These are phyloP conservation scores for Cotesia congregata DNA, from an alignment of 2,888 invertebrate genomes.

Conservation along the genomic window DNA sequence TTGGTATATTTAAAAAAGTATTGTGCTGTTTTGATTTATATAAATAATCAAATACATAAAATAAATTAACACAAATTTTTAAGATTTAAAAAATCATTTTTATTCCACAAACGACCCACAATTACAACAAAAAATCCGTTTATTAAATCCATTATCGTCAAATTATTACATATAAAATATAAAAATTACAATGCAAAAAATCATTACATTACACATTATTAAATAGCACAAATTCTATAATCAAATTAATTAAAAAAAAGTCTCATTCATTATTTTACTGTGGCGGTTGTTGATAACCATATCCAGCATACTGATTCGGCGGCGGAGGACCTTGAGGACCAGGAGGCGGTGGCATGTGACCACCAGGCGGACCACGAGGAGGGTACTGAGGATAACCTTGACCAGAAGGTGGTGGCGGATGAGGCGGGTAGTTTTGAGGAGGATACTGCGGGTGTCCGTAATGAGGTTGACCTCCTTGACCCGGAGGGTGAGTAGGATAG, in stretches of 20 bases:
- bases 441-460: conserved; percentile 75
- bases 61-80: background rate
- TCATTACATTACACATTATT: background rate
- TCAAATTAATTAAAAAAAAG: conserved; percentile 18
- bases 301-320: conserved; percentile 82
- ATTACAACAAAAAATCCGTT: background rate
- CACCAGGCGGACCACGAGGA: conserved; percentile 75
- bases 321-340: conserved; percentile 81
- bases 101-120: background rate
- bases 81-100: background rate
- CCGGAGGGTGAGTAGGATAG: conserved; percentile 74
- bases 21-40: too few relatives aligned
- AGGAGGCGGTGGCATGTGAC: conserved; percentile 75
- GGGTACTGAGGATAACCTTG: conserved; percentile 77
- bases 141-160: background rate
- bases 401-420: conserved; percentile 76
- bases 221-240: conserved; percentile 36
- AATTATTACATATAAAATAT: conserved; percentile 5
- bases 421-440: conserved; percentile 75
- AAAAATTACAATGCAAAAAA: conserved; percentile 16
- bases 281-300: conserved; percentile 85
- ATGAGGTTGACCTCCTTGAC: conserved; percentile 65
- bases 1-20: too few relatives aligned
- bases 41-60: background rate
- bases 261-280: conserved; percentile 71